Percentiles rank a stretch among this genome's conserved stretches.
These are phyloP conservation scores for Noctilio leporinus DNA, from an alignment of 2,113 vertebrate genomes.

Conservation along the genomic window DNA sequence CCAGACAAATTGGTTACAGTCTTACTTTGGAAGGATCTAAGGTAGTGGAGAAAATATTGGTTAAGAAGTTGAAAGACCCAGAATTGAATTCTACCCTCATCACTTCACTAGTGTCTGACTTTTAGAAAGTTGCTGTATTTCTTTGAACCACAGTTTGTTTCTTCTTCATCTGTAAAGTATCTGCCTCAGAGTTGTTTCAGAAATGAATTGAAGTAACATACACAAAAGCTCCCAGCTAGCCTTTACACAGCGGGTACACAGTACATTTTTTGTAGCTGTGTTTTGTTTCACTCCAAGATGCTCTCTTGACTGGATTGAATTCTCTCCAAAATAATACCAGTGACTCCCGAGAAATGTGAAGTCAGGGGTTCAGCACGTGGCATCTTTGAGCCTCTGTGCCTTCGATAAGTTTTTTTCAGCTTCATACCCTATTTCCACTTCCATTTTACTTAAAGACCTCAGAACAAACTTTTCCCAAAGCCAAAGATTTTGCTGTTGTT, in stretches of 20 bases:
- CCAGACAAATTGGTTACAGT: background rate
- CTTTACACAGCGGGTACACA: background rate
- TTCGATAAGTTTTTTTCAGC: background rate
- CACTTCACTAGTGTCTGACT: background rate
- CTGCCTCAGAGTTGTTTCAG: background rate
- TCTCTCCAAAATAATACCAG: background rate
- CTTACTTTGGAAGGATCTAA: background rate
- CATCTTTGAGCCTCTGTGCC: background rate
- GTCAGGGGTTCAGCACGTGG: background rate
- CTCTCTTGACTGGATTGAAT: background rate
- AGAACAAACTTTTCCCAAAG: background rate
- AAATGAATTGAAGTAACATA: background rate
- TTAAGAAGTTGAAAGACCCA: background rate
- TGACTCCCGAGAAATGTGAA: background rate
- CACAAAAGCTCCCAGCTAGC: background rate
- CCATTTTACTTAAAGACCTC: background rate
- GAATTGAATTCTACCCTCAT: background rate
- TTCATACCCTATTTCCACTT: background rate
- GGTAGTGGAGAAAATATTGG: background rate
- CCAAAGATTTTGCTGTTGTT: background rate
- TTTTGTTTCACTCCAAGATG: background rate
- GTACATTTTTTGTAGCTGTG: background rate
- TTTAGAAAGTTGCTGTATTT: background rate
- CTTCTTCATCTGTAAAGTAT: background rate
- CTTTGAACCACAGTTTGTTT: background rate